A percentile compares a stretch with the other conserved stretches of the same genome.
phyloP scores from a whole-genome alignment of 2,113 vertebrate genomes.

The Phaetusa simplex region DNA sequence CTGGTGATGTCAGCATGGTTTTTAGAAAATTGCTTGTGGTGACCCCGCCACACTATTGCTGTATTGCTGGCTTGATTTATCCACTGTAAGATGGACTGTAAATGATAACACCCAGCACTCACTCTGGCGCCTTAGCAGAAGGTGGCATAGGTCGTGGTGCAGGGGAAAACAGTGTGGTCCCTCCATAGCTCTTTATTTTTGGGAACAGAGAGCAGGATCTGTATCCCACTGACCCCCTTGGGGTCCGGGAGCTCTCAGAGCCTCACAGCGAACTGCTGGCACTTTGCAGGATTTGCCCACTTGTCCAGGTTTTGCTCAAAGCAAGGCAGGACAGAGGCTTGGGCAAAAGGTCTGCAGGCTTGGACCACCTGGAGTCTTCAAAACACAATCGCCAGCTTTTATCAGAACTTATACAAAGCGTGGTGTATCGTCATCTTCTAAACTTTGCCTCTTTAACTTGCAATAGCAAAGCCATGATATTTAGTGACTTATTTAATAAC shows the following conservation, averaged over 20 bases:
- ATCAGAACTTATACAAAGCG: neutral
- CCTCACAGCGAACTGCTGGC: neutral
- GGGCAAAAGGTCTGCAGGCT: neutral
- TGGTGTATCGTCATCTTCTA: neutral
- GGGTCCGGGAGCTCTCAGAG: neutral
- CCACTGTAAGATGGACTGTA: neutral
- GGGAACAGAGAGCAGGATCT: neutral
- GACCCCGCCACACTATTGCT: neutral
- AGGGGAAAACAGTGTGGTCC: neutral
- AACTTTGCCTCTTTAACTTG: neutral
- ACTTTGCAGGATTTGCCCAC: neutral
- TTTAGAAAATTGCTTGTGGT: conserved; percentile 43
- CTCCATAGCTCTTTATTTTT: neutral
- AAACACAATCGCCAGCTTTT: neutral
- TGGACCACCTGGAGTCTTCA: neutral
- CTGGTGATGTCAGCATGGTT: conserved; percentile 14
- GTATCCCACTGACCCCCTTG: fast-evolving
- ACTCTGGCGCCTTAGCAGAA: neutral
- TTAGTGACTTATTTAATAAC: neutral
- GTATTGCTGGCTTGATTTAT: neutral
- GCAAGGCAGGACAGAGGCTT: neutral
- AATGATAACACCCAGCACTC: neutral
- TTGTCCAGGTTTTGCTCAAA: neutral
- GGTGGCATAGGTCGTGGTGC: neutral
- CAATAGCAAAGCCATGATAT: neutral